Percentiles rank a stretch among this genome's conserved stretches.
These are phyloP conservation scores for Psophia crepitans DNA, from an alignment of 2,113 vertebrate genomes.

Conservation along the genomic window DNA sequence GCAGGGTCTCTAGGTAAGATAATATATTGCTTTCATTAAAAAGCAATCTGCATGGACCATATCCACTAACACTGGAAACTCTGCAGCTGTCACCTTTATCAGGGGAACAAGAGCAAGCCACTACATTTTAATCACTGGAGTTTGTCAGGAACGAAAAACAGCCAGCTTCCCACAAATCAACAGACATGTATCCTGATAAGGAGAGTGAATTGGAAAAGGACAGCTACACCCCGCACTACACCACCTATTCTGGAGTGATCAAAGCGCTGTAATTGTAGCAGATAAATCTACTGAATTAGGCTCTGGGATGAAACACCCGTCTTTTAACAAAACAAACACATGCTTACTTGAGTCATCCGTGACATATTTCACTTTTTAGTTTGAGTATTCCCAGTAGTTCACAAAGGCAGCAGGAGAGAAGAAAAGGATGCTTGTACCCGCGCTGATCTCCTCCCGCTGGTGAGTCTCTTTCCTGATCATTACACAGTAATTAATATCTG, in stretches of 20 bases:
- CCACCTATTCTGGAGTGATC: slow-evolving; percentile 77
- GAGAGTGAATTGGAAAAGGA: slow-evolving; percentile 75
- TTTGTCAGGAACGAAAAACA: slow-evolving; percentile 90
- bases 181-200: slow-evolving; percentile 89
- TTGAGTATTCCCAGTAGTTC: not conserved
- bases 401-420: not conserved
- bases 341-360: slow-evolving; percentile 8
- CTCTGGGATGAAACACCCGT: slow-evolving; percentile 54
- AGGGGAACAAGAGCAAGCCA: slow-evolving; percentile 82
- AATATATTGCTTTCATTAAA: slow-evolving; percentile 91
- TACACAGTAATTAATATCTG: not conserved
- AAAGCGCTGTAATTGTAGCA: slow-evolving; percentile 77
- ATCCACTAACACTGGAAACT: slow-evolving; percentile 84
- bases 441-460: too few species aligned
- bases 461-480: not conserved
- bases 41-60: slow-evolving; percentile 88
- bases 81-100: slow-evolving; percentile 87
- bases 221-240: slow-evolving; percentile 72
- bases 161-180: slow-evolving; percentile 88
- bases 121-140: slow-evolving; percentile 90
- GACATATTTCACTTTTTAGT: slow-evolving; percentile 18
- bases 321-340: slow-evolving; percentile 62
- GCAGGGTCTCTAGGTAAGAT: slow-evolving; percentile 83
- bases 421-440: not conserved
- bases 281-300: slow-evolving; percentile 77